Evolutionary conservation across 2,113 vertebrate genomes (phyloP).

Genomic region (Montifringilla adamsi): DNA sequence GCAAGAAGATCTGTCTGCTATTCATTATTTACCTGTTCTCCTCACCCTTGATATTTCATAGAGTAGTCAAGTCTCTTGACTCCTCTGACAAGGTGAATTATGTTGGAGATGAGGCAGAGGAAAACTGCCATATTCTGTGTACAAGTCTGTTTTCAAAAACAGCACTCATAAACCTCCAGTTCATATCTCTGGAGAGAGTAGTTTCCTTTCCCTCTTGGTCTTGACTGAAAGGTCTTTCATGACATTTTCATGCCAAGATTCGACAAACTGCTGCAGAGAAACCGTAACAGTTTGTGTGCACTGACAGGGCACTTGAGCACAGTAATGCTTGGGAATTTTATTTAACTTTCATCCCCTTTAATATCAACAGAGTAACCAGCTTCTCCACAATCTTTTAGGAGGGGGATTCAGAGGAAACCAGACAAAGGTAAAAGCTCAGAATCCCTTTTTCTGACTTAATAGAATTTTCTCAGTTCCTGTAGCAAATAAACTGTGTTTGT

Average conservation of each 20-base stretch:
- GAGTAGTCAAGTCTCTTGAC: background rate
- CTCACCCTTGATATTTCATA: background rate
- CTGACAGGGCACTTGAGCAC: background rate
- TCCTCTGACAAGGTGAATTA: background rate
- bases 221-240: background rate
- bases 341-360: background rate
- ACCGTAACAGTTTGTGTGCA: accelerated
- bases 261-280: background rate
- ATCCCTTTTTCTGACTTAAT: background rate
- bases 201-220: background rate
- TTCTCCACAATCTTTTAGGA: background rate
- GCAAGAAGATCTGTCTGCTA: background rate
- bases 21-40: background rate
- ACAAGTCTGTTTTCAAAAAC: background rate
- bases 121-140: background rate
- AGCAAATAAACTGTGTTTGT: background rate
- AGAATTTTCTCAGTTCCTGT: background rate
- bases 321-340: background rate
- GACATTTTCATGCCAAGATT: background rate
- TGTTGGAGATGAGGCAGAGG: background rate
- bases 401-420: background rate
- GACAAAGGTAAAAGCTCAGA: background rate
- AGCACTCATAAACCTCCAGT: background rate
- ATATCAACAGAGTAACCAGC: background rate
- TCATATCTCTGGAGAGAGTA: background rate